phyloP scores from a whole-genome alignment of 1,140 invertebrate genomes.

The Trichonephila clavipes region DNA sequence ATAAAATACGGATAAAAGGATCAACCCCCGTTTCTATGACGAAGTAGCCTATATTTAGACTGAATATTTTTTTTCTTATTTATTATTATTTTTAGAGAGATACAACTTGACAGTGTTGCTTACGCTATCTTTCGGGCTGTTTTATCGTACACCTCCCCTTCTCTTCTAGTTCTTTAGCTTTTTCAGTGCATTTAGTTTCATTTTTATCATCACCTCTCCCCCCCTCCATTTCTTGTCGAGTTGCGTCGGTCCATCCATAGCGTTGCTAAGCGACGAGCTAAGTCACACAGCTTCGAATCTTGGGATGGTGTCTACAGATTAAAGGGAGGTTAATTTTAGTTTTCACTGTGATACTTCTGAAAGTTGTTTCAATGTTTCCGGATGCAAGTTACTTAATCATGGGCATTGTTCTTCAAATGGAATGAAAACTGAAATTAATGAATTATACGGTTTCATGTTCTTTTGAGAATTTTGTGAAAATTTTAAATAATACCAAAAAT shows the following conservation, averaged over 20 bases:
- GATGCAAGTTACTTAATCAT: too few relatives aligned
- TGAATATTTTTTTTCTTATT: neutral
- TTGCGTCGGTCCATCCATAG: neutral
- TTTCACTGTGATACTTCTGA: neutral
- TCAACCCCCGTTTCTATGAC: conserved; percentile 11
- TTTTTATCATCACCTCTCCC: neutral
- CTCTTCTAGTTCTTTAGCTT: neutral
- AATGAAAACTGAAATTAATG: too few relatives aligned
- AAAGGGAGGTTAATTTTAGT: neutral
- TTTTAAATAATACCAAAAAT: too few relatives aligned
- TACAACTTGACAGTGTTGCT: conserved; percentile 22
- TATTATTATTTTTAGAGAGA: conserved; percentile 16
- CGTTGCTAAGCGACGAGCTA: neutral
- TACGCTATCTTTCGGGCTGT: conserved; percentile 9
- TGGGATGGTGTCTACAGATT: neutral
- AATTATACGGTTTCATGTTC: too few relatives aligned
- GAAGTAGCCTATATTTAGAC: conserved; percentile 42
- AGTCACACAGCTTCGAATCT: neutral
- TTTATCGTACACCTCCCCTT: neutral
- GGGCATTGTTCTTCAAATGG: too few relatives aligned
- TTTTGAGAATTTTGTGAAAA: too few relatives aligned
- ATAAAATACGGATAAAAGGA: neutral
- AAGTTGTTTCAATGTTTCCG: neutral
- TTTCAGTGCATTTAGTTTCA: neutral
- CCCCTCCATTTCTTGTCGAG: neutral